phyloP scores from a whole-genome alignment of 2,888 invertebrate species.

The Dasysyrphus tricinctus region DNA sequence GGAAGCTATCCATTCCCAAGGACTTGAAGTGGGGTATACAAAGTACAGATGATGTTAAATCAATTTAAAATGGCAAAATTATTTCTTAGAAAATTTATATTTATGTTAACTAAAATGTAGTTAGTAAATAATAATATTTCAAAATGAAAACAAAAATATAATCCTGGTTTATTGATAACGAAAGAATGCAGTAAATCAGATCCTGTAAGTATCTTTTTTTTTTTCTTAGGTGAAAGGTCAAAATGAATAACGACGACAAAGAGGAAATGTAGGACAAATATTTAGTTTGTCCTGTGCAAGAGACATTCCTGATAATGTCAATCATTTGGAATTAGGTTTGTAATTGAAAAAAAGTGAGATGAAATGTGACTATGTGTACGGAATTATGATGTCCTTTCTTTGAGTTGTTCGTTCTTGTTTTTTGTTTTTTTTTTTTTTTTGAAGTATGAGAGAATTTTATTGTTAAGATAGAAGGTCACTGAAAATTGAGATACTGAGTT shows the following conservation, averaged over 20 bases:
- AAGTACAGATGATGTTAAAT: slow-evolving; percentile 47
- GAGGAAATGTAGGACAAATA: slow-evolving; percentile 57
- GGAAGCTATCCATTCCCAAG: slow-evolving; percentile 21
- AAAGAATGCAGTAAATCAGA: slow-evolving; percentile 35
- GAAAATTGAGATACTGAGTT: background rate
- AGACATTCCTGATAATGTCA: slow-evolving; percentile 65
- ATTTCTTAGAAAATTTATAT: background rate
- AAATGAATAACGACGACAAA: background rate
- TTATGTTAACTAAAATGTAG: slow-evolving; percentile 16
- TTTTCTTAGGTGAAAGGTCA: background rate
- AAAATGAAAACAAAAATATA: background rate
- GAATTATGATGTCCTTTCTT: slow-evolving; percentile 12
- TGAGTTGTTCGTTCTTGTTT: background rate
- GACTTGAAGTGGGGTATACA: background rate
- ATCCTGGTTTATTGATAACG: slow-evolving; percentile 8
- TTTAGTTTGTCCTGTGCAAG: slow-evolving; percentile 59
- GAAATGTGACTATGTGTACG: slow-evolving; percentile 34
- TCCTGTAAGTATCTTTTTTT: background rate
- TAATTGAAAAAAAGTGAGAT: slow-evolving; percentile 68
- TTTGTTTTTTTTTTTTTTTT: background rate
- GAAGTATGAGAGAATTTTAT: background rate
- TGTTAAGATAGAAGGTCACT: background rate
- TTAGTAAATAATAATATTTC: slow-evolving; percentile 14
- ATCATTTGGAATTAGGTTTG: slow-evolving; percentile 70
- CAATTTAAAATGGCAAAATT: slow-evolving; percentile 39